These are phyloP conservation scores for Brachyrhaphis roseni DNA, from an alignment of 2,797 vertebrate species.

Conservation along the genomic window DNA sequence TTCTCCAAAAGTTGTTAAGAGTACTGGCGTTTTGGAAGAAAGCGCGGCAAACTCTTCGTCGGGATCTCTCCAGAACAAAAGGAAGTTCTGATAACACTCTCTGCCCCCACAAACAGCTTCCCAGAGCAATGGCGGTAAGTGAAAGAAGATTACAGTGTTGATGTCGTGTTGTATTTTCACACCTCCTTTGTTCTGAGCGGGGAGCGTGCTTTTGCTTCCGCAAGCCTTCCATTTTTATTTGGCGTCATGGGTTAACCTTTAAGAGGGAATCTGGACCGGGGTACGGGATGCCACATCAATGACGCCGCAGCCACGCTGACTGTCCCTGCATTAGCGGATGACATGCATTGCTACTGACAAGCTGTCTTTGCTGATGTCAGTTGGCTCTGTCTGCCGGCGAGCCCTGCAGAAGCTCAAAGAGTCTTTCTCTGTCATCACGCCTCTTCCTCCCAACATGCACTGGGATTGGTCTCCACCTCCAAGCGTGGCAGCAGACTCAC, in stretches of 20 bases:
- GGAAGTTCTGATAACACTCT: conserved; percentile 64
- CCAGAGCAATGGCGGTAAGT: conserved; percentile 51
- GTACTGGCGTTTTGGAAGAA: conserved; percentile 44
- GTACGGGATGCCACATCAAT: conserved; percentile 66
- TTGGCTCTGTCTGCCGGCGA: conserved; percentile 56
- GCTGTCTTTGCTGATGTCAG: conserved; percentile 72
- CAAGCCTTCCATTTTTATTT: conserved; percentile 64
- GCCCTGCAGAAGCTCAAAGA: conserved; percentile 61
- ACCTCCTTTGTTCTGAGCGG: conserved; percentile 48
- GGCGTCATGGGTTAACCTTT: conserved; percentile 67
- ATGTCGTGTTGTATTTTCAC: conserved; percentile 65
- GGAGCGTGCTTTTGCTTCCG: conserved; percentile 38
- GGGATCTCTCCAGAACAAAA: conserved; percentile 65
- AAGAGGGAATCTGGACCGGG: conserved; percentile 53
- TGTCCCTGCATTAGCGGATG: conserved; percentile 53
- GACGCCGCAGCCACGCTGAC: conserved; percentile 50
- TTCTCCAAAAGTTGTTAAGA: conserved; percentile 44
- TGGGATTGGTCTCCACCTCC: conserved; percentile 59
- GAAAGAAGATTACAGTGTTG: conserved; percentile 65
- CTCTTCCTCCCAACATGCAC: conserved; percentile 69
- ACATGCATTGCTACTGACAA: conserved; percentile 74
- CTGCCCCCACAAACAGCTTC: conserved; percentile 63
- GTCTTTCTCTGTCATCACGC: conserved; percentile 67
- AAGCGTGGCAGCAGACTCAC: conserved; percentile 48
- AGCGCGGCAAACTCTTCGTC: conserved; percentile 40